A percentile compares a stretch with the other conserved stretches of the same genome.
phyloP scores from a whole-genome alignment of 2,797 vertebrate genomes.

The Alca torda region DNA sequence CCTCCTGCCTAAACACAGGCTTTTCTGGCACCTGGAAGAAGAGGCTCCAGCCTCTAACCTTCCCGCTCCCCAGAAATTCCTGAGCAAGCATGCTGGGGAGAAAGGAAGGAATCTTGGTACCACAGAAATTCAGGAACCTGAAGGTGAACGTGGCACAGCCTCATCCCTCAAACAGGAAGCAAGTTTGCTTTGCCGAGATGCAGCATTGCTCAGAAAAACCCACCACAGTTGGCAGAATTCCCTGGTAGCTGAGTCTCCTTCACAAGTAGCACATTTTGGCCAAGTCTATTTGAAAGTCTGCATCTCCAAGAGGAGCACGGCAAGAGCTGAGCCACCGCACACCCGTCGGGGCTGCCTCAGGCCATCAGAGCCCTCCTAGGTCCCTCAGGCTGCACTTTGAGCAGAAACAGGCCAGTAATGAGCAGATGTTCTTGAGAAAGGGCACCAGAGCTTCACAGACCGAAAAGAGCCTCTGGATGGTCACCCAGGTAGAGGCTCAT shows the following conservation, averaged over 20 bases:
- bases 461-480: neutral
- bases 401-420: neutral
- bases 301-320: neutral
- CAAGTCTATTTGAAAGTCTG: neutral
- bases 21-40: neutral
- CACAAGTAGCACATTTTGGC: neutral
- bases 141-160: neutral
- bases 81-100: neutral
- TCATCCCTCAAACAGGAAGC: neutral
- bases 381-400: neutral
- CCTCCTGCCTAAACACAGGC: neutral
- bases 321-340: neutral
- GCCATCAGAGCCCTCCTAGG: neutral
- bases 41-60: neutral
- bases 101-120: neutral
- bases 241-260: neutral
- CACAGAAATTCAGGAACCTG: neutral
- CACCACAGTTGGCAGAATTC: neutral
- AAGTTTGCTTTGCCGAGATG: neutral
- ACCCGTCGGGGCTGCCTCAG: neutral
- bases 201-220: neutral
- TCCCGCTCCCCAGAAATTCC: neutral
- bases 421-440: neutral
- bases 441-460: neutral
- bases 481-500: neutral